Base-by-base conservation (phyloP, 2,888 invertebrate genomes). In the Meiosimyza platycephala region DNA sequence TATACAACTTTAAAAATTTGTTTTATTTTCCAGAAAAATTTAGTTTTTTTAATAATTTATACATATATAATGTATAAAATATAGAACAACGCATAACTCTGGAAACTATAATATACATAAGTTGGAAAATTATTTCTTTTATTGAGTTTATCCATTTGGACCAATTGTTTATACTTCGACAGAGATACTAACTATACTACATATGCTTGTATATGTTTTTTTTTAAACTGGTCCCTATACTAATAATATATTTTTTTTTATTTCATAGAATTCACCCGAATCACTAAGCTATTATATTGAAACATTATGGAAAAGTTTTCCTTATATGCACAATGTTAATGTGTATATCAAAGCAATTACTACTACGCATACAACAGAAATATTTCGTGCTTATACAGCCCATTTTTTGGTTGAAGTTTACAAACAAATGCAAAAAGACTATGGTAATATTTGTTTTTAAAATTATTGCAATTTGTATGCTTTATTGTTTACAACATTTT, bases 371-470 rank as follows among this genome's bases (percentile, higher is more conserved):
- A 69, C 65, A 6, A 11, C 51, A 1, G 71, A 75, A 5, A 48
- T 51, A 6, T 66, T 77, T 59, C 62, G 75, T 71, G 52, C 74
- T 15, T 63, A 74, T 60, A 71, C 70, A 33, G 71, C 77, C 18
- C 75, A 75, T 54, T 66, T 75, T 51, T 55, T 77, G 18, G 33
- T 75, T 9, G 22, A 57, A 9, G 63, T 76, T 51, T 72, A 67
- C 72, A 67, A 75, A 65, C 28, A 72, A 6, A 72, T 73, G 55
- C 1, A 60, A 1, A 5, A 71, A 22, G 11, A 66, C 13, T 65
- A 63, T n/a, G 74, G 78, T 76, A 74, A 62, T 65, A 47, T 48
- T 62, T 51, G 9, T 47, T 50, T 65, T 70, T 57, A 12, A 12
- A n/a, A 48, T 52, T 63, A 70, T 57, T 48, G 55, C 33, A 22